Evolutionary conservation across 1,140 invertebrate genomes (phyloP).

Genomic region (Diuraphis noxia): DNA sequence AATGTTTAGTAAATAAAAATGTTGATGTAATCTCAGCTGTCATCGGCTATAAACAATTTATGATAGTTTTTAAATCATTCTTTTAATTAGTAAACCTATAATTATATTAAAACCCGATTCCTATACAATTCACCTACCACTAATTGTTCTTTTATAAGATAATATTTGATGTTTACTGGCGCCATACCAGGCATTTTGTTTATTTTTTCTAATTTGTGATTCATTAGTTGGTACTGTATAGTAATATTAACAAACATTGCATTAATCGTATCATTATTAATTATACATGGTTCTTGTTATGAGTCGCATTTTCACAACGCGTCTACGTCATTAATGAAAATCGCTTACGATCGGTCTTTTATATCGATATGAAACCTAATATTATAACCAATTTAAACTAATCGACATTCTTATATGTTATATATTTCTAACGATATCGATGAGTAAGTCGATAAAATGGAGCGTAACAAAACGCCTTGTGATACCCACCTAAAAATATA

Average conservation of each 20-base stretch:
- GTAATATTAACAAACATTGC: neutral
- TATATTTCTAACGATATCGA: neutral
- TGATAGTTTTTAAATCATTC: too few relatives aligned
- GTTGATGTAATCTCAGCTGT: too few relatives aligned
- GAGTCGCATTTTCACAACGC: neutral
- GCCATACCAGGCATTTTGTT: neutral
- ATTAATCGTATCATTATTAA: neutral
- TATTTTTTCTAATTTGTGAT: neutral
- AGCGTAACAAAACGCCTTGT: neutral
- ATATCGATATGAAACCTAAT: neutral
- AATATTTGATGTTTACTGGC: neutral
- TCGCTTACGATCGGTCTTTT: neutral
- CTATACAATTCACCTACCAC: too few relatives aligned
- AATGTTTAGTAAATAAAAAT: too few relatives aligned
- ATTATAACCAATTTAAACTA: neutral
- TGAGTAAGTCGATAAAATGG: neutral
- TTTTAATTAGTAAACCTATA: too few relatives aligned
- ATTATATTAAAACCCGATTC: too few relatives aligned
- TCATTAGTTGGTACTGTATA: neutral
- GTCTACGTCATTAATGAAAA: neutral
- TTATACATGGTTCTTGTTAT: neutral
- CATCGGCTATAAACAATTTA: too few relatives aligned
- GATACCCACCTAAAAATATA: too few relatives aligned
- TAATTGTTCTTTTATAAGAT: neutral
- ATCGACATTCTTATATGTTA: neutral